These are phyloP conservation scores for Pycnomerus fuliginosus DNA, from an alignment of 2,888 invertebrate genomes.

Conservation along the genomic window DNA sequence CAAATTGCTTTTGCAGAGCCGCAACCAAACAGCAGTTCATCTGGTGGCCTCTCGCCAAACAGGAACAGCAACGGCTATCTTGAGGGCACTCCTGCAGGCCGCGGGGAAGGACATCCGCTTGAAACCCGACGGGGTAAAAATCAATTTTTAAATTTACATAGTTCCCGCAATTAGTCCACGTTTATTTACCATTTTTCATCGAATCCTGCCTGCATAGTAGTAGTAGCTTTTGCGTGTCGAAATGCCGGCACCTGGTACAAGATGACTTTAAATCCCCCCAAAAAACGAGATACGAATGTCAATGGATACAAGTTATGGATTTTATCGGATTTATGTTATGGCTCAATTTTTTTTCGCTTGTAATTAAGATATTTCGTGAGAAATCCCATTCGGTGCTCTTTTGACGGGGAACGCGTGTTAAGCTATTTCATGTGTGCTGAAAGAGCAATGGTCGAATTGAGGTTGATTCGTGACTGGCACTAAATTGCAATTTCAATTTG, in stretches of 20 bases:
- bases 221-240: slow-evolving; percentile 38
- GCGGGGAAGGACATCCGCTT: slow-evolving; percentile 89
- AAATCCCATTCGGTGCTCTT: background rate
- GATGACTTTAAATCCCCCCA: slow-evolving; percentile 23
- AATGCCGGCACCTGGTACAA: slow-evolving; percentile 37
- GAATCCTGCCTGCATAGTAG: slow-evolving; percentile 7
- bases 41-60: slow-evolving; percentile 91
- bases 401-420: background rate
- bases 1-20: slow-evolving; percentile 64
- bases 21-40: slow-evolving; percentile 92
- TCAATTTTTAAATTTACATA: slow-evolving; percentile 1
- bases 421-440: slow-evolving; percentile 3
- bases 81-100: slow-evolving; percentile 82
- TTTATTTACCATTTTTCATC: slow-evolving; percentile 10
- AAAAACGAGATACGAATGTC: slow-evolving; percentile 27
- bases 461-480: slow-evolving; percentile 22
- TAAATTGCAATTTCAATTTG: slow-evolving; percentile 8
- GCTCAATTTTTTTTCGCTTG: slow-evolving; percentile 1
- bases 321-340: slow-evolving; percentile 28
- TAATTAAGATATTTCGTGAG: background rate
- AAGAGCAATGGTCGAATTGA: slow-evolving; percentile 26
- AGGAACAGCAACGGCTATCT: slow-evolving; percentile 87
- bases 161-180: slow-evolving; percentile 16
- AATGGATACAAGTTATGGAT: slow-evolving; percentile 41
- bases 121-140: slow-evolving; percentile 79